Conservation (phyloP, 2,113 vertebrate genomes). For the Emberiza fucata region DNA sequence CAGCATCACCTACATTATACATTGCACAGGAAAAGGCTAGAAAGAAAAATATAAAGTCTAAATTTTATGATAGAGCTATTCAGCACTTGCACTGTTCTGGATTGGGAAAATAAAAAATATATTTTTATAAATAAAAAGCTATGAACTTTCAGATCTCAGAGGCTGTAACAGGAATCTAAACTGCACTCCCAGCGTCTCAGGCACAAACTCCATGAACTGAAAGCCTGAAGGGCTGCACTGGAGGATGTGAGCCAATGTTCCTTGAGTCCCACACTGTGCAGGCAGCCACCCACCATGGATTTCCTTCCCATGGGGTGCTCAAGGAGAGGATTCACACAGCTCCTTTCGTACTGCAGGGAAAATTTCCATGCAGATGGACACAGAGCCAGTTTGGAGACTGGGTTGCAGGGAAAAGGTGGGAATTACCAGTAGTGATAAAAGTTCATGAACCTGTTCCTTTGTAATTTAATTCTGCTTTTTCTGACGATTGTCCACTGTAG, state of each 20-base stretch:
- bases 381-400: fast-evolving
- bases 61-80: neutral
- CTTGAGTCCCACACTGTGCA: neutral
- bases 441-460: neutral
- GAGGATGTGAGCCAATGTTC: neutral
- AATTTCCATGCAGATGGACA: neutral
- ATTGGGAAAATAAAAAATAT: neutral
- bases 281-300: neutral
- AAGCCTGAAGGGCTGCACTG: neutral
- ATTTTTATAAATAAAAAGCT: neutral
- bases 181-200: neutral
- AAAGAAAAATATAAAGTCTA: neutral
- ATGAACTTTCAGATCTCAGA: neutral
- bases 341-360: neutral
- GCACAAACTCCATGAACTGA: neutral
- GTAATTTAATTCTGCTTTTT: neutral
- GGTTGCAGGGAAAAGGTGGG: neutral
- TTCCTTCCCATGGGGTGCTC: fast-evolving
- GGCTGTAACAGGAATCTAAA: neutral
- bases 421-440: neutral
- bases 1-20: neutral
- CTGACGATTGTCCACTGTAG: neutral
- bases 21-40: neutral
- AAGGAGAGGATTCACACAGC: neutral
- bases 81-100: neutral